Evolutionary conservation across 2,113 vertebrate species (phyloP).

Genomic region (Atlantisia rogersi): DNA sequence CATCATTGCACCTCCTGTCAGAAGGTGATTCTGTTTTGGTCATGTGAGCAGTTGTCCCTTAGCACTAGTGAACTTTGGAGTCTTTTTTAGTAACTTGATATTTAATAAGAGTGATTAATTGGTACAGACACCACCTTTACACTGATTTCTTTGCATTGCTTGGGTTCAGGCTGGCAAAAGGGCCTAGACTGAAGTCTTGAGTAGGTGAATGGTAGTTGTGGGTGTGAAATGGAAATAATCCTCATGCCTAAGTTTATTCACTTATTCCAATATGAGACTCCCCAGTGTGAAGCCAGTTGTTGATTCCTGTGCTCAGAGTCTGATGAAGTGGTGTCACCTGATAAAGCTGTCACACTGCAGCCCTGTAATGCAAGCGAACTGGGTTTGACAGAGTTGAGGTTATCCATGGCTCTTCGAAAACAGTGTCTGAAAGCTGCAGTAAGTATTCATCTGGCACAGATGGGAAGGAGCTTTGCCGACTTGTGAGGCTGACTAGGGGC

Average conservation of each 20-base stretch:
- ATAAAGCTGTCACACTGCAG: background rate
- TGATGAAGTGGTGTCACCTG: background rate
- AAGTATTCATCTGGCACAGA: background rate
- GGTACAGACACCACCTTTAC: background rate
- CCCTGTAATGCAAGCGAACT: background rate
- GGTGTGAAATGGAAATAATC: background rate
- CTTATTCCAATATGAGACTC: background rate
- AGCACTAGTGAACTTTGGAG: background rate
- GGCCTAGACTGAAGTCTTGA: background rate
- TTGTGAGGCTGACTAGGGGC: background rate
- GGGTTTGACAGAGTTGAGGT: background rate
- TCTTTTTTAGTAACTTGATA: background rate
- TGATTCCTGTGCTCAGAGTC: background rate
- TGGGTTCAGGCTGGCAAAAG: background rate
- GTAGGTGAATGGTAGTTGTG: background rate
- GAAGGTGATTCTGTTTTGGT: background rate
- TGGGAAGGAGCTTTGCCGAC: background rate
- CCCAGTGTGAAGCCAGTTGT: background rate
- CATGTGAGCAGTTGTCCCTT: background rate
- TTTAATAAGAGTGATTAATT: background rate
- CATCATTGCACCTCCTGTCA: background rate
- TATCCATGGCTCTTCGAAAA: background rate
- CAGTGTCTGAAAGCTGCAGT: background rate
- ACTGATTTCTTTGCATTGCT: background rate
- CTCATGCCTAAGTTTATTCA: background rate